These are phyloP conservation scores for Diadema setosum DNA, from an alignment of 35 echinoderm and acorn worm genomes.

Conservation along the genomic window DNA sequence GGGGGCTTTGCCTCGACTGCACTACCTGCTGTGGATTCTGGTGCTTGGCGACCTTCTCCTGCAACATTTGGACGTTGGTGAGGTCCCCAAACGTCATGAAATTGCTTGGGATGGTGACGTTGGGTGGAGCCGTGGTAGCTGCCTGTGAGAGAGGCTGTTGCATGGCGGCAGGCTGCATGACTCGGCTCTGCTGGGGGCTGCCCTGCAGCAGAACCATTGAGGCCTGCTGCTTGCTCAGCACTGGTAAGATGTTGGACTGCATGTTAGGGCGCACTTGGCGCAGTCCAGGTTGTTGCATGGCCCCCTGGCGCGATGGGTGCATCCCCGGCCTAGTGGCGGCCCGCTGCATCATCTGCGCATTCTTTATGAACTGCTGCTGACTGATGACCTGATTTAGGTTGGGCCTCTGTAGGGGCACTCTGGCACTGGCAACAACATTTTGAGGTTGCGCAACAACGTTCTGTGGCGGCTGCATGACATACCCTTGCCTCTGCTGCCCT, in stretches of 20 bases:
- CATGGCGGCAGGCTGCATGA: neutral
- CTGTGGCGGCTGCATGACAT: neutral
- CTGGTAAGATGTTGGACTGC: slow-evolving; percentile 1
- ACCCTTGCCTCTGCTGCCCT: neutral
- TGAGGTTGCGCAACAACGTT: neutral
- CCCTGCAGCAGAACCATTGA: neutral
- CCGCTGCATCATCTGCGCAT: neutral
- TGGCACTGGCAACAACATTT: neutral
- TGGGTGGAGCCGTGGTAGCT: neutral
- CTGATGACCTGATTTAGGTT: neutral
- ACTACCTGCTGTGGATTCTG: neutral
- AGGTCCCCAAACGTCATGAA: neutral
- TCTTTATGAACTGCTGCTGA: neutral
- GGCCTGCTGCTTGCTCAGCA: neutral
- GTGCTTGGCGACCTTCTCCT: neutral
- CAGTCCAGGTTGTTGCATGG: neutral
- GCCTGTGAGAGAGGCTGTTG: neutral
- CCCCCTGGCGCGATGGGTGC: neutral
- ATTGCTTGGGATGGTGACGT: neutral
- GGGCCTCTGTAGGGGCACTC: neutral
- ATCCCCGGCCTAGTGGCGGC: neutral
- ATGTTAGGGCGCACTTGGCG: neutral
- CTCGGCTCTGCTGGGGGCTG: neutral
- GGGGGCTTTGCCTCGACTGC: neutral
- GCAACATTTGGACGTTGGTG: neutral